Conservation (phyloP, 1,140 invertebrate genomes). For the Aleiodes sp. region DNA sequence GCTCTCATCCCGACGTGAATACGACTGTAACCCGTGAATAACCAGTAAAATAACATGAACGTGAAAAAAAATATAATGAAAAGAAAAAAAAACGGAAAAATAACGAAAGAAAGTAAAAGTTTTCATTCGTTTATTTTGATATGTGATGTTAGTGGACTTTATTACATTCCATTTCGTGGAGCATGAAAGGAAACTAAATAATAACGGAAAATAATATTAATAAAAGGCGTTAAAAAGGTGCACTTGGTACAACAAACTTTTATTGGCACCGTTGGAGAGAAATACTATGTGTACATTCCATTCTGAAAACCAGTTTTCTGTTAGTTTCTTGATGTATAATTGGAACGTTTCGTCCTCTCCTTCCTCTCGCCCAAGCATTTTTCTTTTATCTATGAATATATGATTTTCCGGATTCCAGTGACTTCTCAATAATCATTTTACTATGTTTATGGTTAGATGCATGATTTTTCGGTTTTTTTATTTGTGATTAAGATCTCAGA, state of each 20-base stretch:
- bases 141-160: slow-evolving; percentile 14
- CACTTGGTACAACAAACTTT: slow-evolving; percentile 59
- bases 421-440: not conserved
- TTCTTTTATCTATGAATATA: slow-evolving; percentile 13
- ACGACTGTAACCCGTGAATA: slow-evolving; percentile 3
- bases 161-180: slow-evolving; percentile 6
- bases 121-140: slow-evolving; percentile 17
- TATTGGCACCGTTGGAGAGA: slow-evolving; percentile 58
- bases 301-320: slow-evolving; percentile 52
- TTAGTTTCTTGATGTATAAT: slow-evolving; percentile 58
- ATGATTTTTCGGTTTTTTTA: not conserved
- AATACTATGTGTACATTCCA: slow-evolving; percentile 62
- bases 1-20: not conserved
- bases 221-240: slow-evolving; percentile 58
- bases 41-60: not conserved
- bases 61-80: not conserved
- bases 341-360: slow-evolving; percentile 49
- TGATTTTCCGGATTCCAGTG: not conserved
- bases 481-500: slow-evolving; percentile 35
- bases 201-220: not conserved
- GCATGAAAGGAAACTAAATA: not conserved
- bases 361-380: slow-evolving; percentile 20
- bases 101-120: slow-evolving; percentile 11
- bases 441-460: not conserved
- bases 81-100: slow-evolving; percentile 16